Evolutionary conservation across 2,888 invertebrate genomes (phyloP).

Genomic region (Carpatolechia fugitivella): DNA sequence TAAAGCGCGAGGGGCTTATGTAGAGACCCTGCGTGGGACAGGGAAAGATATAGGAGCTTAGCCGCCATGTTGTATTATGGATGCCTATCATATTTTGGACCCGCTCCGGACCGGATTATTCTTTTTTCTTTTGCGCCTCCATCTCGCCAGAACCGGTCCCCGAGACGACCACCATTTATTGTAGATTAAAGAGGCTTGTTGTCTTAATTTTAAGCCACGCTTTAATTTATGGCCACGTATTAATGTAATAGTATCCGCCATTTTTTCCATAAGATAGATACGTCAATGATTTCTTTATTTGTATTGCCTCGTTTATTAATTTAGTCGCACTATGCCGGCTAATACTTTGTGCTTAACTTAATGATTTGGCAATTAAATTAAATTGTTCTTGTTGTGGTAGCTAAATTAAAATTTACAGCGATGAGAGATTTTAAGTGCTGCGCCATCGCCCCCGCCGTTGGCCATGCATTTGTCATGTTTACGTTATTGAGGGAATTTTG

Average conservation of each 20-base stretch:
- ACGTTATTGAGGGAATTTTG: constrained; percentile 39
- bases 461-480: constrained; percentile 47
- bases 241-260: constrained; percentile 68
- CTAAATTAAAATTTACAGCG: constrained; percentile 73
- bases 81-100: constrained; percentile 80
- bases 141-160: constrained; percentile 71
- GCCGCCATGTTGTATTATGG: constrained; percentile 80
- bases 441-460: constrained; percentile 39
- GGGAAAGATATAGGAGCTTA: constrained; percentile 68
- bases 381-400: constrained; percentile 74
- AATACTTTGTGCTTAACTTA: constrained; percentile 77
- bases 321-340: constrained; percentile 64
- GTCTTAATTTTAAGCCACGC: constrained; percentile 79
- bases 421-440: constrained; percentile 58
- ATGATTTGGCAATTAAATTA: constrained; percentile 79
- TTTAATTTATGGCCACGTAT: constrained; percentile 76
- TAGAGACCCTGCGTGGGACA: constrained; percentile 43
- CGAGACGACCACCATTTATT: constrained; percentile 77
- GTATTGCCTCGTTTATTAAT: constrained; percentile 59
- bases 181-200: constrained; percentile 80
- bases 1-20: constrained; percentile 67
- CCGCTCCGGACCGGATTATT: constrained; percentile 76
- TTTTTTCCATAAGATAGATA: constrained; percentile 65
- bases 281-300: constrained; percentile 74
- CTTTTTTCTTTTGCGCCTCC: constrained; percentile 74